A percentile compares a stretch with the other conserved stretches of the same genome.
phyloP scores from a whole-genome alignment of 2,113 vertebrate species.

The Sander lucioperca region DNA sequence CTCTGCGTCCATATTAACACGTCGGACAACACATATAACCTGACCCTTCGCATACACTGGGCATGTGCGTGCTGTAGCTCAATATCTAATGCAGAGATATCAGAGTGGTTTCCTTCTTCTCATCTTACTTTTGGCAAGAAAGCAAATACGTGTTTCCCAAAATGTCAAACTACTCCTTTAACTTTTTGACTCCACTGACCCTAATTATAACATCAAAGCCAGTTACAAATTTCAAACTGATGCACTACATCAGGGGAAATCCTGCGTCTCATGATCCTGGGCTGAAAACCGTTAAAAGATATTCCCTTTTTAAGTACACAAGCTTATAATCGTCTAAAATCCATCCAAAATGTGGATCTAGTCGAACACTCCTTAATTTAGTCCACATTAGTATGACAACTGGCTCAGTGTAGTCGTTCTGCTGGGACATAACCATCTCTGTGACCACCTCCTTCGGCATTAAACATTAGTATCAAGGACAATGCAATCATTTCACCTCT shows the following conservation, averaged over 20 bases:
- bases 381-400: neutral
- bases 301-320: neutral
- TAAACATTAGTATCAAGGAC: slow-evolving; percentile 9
- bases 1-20: too few relatives aligned
- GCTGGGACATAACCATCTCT: slow-evolving; percentile 1
- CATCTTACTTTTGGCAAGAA: too few relatives aligned
- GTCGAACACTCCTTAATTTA: slow-evolving; percentile 11
- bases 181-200: too few relatives aligned
- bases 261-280: neutral
- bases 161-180: too few relatives aligned
- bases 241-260: neutral
- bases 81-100: too few relatives aligned
- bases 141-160: too few relatives aligned
- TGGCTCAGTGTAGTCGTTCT: neutral
- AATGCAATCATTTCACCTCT: slow-evolving; percentile 26
- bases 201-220: neutral
- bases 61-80: too few relatives aligned
- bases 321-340: neutral
- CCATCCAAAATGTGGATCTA: slow-evolving; percentile 6
- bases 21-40: too few relatives aligned
- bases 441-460: neutral
- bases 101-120: too few relatives aligned
- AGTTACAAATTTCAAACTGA: neutral
- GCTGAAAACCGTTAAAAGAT: neutral
- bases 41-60: too few relatives aligned